Evolutionary conservation across 2,113 vertebrate genomes (phyloP), one percentile per base, ranked within the genome.

Genomic region (Amblyornis subalaris): DNA sequence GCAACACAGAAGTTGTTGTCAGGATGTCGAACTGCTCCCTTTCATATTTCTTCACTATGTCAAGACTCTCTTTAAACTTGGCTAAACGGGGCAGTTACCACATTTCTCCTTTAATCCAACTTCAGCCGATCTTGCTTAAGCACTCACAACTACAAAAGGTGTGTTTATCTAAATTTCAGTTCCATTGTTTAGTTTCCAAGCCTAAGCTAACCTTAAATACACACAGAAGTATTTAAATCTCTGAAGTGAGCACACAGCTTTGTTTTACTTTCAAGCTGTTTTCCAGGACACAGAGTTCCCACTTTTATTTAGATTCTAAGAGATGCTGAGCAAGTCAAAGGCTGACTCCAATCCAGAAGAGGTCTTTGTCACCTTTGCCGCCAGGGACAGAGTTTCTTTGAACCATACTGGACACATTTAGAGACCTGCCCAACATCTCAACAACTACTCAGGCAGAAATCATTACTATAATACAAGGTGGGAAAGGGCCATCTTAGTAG

Each of bases 1-100:
- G 94, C 94, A 96, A 94, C 90, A 92, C 85, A 33, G 26, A 93
- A 40, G 82, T 58, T 80, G 54, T 72, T 96, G 81, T 97, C 83
- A 95, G 66, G 90, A 97, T 90, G 64, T 92, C 84, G 6, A 95
- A 61, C n/a, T 47, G 47, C 62, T 96, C 84, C 36, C 75, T 85
- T 96, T 92, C 88, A 80, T 85, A 74, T 53, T 94, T 76, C 81
- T 94, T 96, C 67, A 76, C 92, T 75, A 85, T 72, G 89, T 94
- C 86, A 95, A 72, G 80, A 91, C 51, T 88, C 48, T 77, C 88
- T 90, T 90, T 69, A 89, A 91, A 79, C 69, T 88, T 79, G 84
- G 73, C 81, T 95, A 67, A 92, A 75, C 45, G 44, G 75, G 35
- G 57, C 13, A 28, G 48, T 91, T 69, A 91, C 29, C 22, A 12